phyloP scores from a whole-genome alignment of 2,888 invertebrate genomes.

The Acrobasis consociella region DNA sequence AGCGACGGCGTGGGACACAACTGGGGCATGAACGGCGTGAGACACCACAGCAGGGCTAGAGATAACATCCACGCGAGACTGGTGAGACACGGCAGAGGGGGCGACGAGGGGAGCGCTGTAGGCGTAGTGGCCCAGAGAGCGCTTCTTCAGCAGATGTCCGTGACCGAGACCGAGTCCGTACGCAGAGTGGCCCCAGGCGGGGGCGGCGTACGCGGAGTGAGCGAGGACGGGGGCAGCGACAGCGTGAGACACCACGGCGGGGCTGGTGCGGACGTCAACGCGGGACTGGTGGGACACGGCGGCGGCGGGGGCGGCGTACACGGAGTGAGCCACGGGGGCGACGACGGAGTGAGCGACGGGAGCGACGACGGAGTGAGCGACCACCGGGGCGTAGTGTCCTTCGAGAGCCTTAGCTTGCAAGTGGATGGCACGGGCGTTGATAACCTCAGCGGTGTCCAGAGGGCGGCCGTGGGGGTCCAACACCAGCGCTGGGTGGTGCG shows the following conservation, averaged over 20 bases:
- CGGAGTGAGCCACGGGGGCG: conserved; percentile 49
- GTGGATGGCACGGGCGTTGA: conserved; percentile 73
- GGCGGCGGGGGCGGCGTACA: conserved; percentile 48
- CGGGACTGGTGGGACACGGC: conserved; percentile 64
- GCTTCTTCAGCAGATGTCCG: conserved; percentile 53
- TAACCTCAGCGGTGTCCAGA: conserved; percentile 76
- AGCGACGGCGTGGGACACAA: conserved; percentile 41
- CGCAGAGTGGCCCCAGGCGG: conserved; percentile 45
- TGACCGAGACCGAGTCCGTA: conserved; percentile 40
- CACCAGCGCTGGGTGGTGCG: conserved; percentile 71
- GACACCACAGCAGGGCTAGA: conserved; percentile 57
- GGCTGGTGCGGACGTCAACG: conserved; percentile 54
- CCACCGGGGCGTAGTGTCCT: conserved; percentile 49
- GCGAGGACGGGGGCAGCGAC: conserved; percentile 45
- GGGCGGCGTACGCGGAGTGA: conserved; percentile 32
- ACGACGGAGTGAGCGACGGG: conserved; percentile 46
- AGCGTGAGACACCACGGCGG: conserved; percentile 51
- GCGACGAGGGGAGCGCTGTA: conserved; percentile 51
- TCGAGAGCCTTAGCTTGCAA: conserved; percentile 76
- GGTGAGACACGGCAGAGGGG: conserved; percentile 61
- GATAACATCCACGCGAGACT: conserved; percentile 60
- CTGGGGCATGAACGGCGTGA: conserved; percentile 48
- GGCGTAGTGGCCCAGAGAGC: conserved; percentile 47
- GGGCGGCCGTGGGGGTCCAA: conserved; percentile 76
- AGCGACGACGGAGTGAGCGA: conserved; percentile 45